Evolutionary conservation across 2,113 vertebrate genomes (phyloP), one percentile per base, ranked within the genome.

Genomic region (Thymallus thymallus): DNA sequence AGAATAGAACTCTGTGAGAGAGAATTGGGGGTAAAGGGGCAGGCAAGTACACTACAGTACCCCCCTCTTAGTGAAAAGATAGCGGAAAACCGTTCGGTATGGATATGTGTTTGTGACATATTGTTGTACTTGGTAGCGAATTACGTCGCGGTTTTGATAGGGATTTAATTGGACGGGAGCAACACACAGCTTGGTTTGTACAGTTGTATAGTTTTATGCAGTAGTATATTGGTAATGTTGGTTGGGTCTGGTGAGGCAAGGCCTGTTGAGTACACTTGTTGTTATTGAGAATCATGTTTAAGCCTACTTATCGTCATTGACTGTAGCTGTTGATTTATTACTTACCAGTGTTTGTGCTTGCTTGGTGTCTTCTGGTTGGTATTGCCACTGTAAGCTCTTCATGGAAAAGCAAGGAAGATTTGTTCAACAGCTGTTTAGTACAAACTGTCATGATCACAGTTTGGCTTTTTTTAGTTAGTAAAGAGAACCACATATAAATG

Each of bases 1-100:
- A 87, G 87, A 90, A 90, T 88, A 89, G 90, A 85, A 78, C 61
- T 56, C 80, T 79, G 79, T 79, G 75, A 85, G 80, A 86, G 69
- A 58, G 6, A 56, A 48, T 62, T 35, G 68, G 46, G 23, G 51
- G 23, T n/a, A 14, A 24, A 32, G 4, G 23, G 86, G 72, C 68
- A 73, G 73, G 66, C 63, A 60, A 76, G 81, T 84, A 72, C 76
- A 63, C 65, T 46, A 68, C 63, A 55, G 48, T 30, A 14, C n/a
- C 16, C n/a, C 66, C 41, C 41, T 12, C 66, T 14, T 20, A 74
- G 75, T 73, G 72, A 83, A 78, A 77, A 80, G 85, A 73, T 81
- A 77, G 82, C 71, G 2, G 68, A 72, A 78, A 76, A 68, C 77
- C 78, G 63, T 81, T 69, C 71, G 23, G 72, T 74, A 68, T 79